A percentile compares a stretch with the other conserved stretches of the same genome.
These are phyloP conservation scores for Varecia variegata DNA, from an alignment of 2,797 vertebrate species.

Conservation along the genomic window DNA sequence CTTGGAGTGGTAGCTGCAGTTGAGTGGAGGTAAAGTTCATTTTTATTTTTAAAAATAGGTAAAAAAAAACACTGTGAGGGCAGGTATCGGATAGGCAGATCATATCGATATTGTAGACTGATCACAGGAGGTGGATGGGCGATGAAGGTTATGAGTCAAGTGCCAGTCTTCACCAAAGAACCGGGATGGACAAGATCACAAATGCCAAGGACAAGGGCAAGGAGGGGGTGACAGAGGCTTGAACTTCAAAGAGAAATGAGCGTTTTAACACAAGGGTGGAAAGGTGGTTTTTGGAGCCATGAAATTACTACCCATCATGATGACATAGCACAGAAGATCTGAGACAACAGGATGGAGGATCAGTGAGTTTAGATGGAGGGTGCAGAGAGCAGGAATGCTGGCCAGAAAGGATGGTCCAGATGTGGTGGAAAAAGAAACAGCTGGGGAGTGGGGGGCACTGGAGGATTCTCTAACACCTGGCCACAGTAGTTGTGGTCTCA, in stretches of 20 bases:
- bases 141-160: neutral
- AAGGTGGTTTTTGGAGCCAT: neutral
- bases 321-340: neutral
- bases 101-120: neutral
- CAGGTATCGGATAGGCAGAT: neutral
- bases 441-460: accelerated
- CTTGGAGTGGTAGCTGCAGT: neutral
- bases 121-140: neutral
- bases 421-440: neutral
- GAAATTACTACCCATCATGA: neutral
- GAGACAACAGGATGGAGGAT: neutral
- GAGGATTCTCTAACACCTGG: neutral
- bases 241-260: neutral
- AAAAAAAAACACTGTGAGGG: neutral
- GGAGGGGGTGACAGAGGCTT: neutral
- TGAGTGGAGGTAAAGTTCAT: neutral
- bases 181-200: neutral
- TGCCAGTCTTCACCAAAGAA: neutral
- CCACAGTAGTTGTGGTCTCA: neutral
- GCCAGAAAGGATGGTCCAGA: neutral
- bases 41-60: neutral
- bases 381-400: neutral
- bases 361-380: neutral
- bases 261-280: neutral
- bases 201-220: neutral